Base-by-base conservation (phyloP, 53 echinoderm and acorn worm genomes). In the Patiria pectinifera region DNA sequence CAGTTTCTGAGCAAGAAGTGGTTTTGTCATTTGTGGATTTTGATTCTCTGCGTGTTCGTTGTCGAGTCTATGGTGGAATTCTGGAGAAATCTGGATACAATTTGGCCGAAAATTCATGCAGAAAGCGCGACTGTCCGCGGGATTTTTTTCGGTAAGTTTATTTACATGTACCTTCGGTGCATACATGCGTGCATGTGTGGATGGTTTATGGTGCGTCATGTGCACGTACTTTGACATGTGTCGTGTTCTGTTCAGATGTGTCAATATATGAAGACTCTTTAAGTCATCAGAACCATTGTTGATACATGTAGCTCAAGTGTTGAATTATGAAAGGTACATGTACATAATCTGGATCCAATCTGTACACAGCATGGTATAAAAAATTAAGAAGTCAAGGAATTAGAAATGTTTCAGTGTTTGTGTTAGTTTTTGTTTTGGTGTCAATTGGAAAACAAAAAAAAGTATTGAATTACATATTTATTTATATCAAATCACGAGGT, bases 121-220 rank as follows among this genome's bases (percentile, higher is more conserved):
- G 47, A 79, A 79, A 79, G 46, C 24, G 80, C 48, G 11, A 46
- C 45, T 15, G 45, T 46, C 11, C 19, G 80, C 19, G 47, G 47
- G 48, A 79, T 79, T 47, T 45, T 35, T 47, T 45, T 79, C 43
- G 80, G 80, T 79, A 46, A 79, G 80, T 79, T 79, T 45, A 15
- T 79, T 46, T 47, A 45, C 35, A 35, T 35, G 35, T 35, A 35
- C 35, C 35, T 1, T 35, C 35, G 35, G 35, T 35, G 35, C 80
- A 7, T 76, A 76, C 76, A 19, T 35, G 35, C 35, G n/a, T 21
- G 24, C 13, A 66, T 66, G 22, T 21, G 22, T 74, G 74, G 22
- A 74, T 74, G 74, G 74, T n/a, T 74, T 74, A 74, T 53, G 24
- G 11, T 21, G 5, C 10, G 74, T 9, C 24, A 74, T 21, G 69